A percentile compares a stretch with the other conserved stretches of the same genome.
These are phyloP conservation scores for Solea solea DNA, from an alignment of 2,113 vertebrate species.

Conservation along the genomic window DNA sequence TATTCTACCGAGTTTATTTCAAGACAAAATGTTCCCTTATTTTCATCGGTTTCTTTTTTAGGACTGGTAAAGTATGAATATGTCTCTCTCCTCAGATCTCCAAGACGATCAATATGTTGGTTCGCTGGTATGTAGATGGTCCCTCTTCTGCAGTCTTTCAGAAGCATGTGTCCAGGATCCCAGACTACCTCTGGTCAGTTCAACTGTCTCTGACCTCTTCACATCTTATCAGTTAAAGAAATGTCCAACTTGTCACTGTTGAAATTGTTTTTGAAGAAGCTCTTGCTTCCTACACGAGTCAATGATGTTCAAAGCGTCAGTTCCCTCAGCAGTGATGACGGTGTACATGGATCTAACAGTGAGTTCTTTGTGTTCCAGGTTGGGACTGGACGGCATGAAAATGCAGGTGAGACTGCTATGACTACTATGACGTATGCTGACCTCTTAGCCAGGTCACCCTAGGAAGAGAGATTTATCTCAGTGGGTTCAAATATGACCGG, in stretches of 20 bases:
- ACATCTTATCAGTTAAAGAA: background rate
- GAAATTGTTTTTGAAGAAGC: background rate
- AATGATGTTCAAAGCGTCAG: too few relatives aligned
- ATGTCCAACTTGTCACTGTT: background rate
- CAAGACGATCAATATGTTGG: conserved; percentile 95
- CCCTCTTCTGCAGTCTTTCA: conserved; percentile 84
- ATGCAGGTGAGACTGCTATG: conserved; percentile 90
- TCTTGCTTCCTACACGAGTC: too few relatives aligned
- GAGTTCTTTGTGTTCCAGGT: conserved; percentile 78
- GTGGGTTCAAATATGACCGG: background rate
- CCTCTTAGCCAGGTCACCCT: too few relatives aligned
- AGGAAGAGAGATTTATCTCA: background rate
- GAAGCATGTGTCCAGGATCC: conserved; percentile 91
- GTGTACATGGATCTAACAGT: background rate
- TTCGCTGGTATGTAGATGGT: conserved; percentile 91
- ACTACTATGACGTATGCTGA: too few relatives aligned
- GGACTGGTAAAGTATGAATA: background rate
- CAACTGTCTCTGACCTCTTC: background rate
- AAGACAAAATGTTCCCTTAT: background rate
- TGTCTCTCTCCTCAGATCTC: conserved; percentile 85
- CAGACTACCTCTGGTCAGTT: conserved; percentile 94
- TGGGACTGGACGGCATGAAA: conserved; percentile 96
- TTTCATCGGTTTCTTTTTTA: background rate
- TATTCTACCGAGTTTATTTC: background rate
- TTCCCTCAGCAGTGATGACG: background rate